These are phyloP conservation scores for Hydractinia symbiolongicarpus DNA, from an alignment of 30 jellyfish, hydroid and myxozoan species.

Conservation along the genomic window DNA sequence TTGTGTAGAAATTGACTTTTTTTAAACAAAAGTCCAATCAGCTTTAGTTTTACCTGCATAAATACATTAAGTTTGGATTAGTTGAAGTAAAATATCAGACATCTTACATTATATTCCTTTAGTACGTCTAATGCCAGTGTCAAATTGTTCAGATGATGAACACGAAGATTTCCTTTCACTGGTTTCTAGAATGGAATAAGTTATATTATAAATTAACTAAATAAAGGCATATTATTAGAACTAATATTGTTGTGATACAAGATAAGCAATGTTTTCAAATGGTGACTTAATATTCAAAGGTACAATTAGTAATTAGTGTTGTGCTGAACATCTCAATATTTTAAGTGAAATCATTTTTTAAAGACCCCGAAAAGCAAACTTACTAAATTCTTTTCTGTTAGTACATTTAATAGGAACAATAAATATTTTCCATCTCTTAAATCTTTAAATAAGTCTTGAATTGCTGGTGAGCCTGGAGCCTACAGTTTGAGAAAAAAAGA, in stretches of 20 bases:
- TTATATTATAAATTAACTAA: no score
- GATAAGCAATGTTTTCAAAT: no score
- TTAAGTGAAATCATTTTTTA: background rate
- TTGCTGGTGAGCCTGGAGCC: constrained; percentile 44
- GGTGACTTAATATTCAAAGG: no score
- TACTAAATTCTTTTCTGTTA: constrained; percentile 69
- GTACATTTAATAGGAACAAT: constrained; percentile 43
- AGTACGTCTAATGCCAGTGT: constrained; percentile 58
- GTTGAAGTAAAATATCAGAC: no score
- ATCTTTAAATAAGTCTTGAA: constrained; percentile 61
- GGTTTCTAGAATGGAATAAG: constrained; percentile 40
- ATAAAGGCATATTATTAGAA: no score
- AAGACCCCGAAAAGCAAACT: constrained; percentile 9
- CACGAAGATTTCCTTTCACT: constrained; percentile 71
- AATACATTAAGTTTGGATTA: no score
- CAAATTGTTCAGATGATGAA: constrained; percentile 74
- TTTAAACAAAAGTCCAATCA: no score
- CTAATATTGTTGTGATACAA: no score
- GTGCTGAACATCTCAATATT: background rate
- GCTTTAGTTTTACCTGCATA: no score
- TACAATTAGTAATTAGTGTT: background rate
- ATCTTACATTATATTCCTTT: constrained; percentile 60
- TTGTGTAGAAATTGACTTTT: no score
- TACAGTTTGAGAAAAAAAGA: constrained; percentile 20
- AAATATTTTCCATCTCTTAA: constrained; percentile 74